phyloP scores from a whole-genome alignment of 2,797 vertebrate species.

The Chiroxiphia lanceolata region DNA sequence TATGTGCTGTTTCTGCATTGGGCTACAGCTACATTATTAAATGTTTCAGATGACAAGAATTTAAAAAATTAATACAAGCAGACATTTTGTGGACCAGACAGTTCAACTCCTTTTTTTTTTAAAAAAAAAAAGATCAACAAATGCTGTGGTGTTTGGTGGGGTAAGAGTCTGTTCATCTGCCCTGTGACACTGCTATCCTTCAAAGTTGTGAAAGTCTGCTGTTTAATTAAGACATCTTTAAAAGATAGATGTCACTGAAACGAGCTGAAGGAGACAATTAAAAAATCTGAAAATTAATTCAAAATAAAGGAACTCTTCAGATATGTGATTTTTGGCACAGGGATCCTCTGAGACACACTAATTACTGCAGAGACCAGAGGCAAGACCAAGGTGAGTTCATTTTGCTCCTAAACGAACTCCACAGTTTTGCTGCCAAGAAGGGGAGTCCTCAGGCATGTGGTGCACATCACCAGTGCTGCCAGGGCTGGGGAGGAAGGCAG shows the following conservation, averaged over 20 bases:
- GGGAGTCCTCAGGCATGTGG: not conserved
- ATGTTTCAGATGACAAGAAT: not conserved
- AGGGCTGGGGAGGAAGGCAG: not conserved
- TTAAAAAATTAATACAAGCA: not conserved
- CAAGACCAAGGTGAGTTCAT: not conserved
- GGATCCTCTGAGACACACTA: not conserved
- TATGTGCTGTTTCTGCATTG: not conserved
- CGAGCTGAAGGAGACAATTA: not conserved
- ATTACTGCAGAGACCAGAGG: conserved; percentile 1
- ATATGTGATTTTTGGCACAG: not conserved
- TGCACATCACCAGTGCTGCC: accelerated
- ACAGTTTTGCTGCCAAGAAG: accelerated
- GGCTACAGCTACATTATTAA: not conserved
- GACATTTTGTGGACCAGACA: not conserved
- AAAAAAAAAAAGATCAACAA: not conserved
- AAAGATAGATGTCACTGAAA: not conserved
- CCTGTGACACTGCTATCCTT: not conserved
- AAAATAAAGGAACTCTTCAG: not conserved
- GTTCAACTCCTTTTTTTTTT: not conserved
- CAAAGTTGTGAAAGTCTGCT: not conserved
- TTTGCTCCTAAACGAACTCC: not conserved
- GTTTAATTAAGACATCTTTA: conserved; percentile 1
- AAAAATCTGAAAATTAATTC: conserved; percentile 17
- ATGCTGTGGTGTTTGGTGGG: not conserved
- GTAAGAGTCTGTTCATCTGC: not conserved